Evolutionary conservation across 2,888 invertebrate species (phyloP), one percentile per base, ranked within the genome.

Genomic region (Spialia ferax): DNA sequence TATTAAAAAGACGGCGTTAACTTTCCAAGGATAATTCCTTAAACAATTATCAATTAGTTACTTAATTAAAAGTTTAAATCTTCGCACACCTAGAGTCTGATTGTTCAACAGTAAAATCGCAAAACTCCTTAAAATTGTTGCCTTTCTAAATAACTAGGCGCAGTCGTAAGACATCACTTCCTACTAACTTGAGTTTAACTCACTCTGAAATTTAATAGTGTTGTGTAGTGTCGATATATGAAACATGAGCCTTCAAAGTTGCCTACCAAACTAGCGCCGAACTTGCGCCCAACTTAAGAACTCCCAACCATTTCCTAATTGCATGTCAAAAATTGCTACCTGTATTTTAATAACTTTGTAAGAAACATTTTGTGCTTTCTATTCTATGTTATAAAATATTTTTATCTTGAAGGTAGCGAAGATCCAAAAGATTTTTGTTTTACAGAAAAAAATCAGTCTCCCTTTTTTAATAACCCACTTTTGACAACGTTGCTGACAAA

Each of bases 171-270:
- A 52, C 29, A 60, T 66, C 66, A 22, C 57, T 66, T 42, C 20
- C 54, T 22, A 1, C n/a, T 10, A 66, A 66, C 26, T 60, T 54
- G 5, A 29, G 60, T 45, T 54, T 38, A 66, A 61, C 22, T 60
- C 54, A 64, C 15, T 57, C 50, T 61, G 66, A 66, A 66, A 63
- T 63, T 66, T 69, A 71, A 72, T 73, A 72, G 71, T 38, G n/a
- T 38, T 4, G 48, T 67, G 70, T 73, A 73, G 71, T 69, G 69
- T 65, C 73, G 73, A 73, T 74, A 72, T 71, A 63, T 60, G 72
- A 74, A 71, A 70, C 69, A 64, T 55, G 67, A 63, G 61, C 52
- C 52, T 29, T 13, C 52, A 29, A 45, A 66, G 45, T 66, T 66
- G 52, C 29, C 65, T 45, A 10, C 60, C 60, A 32, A 60, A 66